Evolutionary conservation across 2,888 invertebrate genomes (phyloP), one percentile per base, ranked within the genome.

Genomic region (Julus scanicus): DNA sequence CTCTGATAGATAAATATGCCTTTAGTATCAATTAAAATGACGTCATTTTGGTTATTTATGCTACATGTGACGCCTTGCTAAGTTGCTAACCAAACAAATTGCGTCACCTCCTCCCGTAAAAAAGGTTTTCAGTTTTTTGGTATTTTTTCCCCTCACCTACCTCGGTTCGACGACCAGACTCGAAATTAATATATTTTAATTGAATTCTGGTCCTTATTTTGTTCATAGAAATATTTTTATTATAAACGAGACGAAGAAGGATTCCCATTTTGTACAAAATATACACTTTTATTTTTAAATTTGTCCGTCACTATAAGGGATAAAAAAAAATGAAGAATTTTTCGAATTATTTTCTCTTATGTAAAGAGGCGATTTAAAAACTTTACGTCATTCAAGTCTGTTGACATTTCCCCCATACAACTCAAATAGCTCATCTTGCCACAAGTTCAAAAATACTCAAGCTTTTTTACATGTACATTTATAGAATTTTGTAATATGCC

Each of bases 181-280:
- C 57, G 57, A 57, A 57, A 57, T 57, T 11, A 6, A n/a, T 57
- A 57, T 57, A 57, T 57, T 57, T 57, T 57, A 57, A 57, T n/a
- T n/a, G 57, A 11, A 57, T 11, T 57, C 57, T 57, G 57, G 57
- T 57, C 57, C n/a, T 57, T 53, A n/a, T 57, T 57, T 57, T 57
- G 57, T 57, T 57, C 57, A 57, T 57, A 57, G 57, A 57, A 53
- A 53, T 53, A 53, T 9, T 53, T 53, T 57, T 57, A n/a, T 57
- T 57, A 57, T 57, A n/a, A 17, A 17, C n/a, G n/a, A 57, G 57
- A n/a, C 5, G 48, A 48, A 48, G 48, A 48, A 48, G 48, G 9
- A 3, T 4, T 57, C n/a, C 57, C 57, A n/a, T 57, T n/a, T n/a
- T 57, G 57, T 57, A 57, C 57, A 57, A 57, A 57, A n/a, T 57